Base-by-base conservation (phyloP, 2,113 vertebrate species). In the Hyaena hyaena region DNA sequence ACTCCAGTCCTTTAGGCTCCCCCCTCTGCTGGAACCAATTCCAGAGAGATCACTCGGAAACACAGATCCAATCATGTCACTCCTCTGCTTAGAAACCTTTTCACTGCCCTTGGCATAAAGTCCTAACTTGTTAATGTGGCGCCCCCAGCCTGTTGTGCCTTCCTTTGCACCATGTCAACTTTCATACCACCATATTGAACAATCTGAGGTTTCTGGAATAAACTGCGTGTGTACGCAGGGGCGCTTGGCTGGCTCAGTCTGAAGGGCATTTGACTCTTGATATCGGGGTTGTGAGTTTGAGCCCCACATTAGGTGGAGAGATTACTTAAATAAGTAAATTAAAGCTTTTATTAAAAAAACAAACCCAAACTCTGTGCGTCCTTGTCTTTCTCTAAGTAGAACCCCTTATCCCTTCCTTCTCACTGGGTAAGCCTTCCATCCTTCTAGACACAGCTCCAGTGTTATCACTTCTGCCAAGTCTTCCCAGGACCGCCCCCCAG, bases 201-300 rank as follows among this genome's bases (percentile, higher is more conserved):
- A 86, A 35, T 11, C 24, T 39, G 61, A 93, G n/a, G 35, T 74
- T 94, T 87, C 92, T 81, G 74, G 17, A 74, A 92, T 82, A 92
- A 96, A 95, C 76, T 63, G 14, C 1, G 35, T 58, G 10, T 80
- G 45, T 77, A 31, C 24, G 48, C 43, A 28, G 74, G 74, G 43
- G 45, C 0, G 1, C 43, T 26, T 17, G 74, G 73, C 7, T 16
- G 15, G 43, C 43, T 77, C 74, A 4, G 14, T 48, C 74, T 17
- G 28, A 31, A 45, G 43, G 48, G 45, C 15, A 15, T 10, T 15
- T 9, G 14, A 48, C 74, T 26, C 26, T 77, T 31, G 26, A 77
- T 77, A 43, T 48, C 15, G 74, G 14, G 26, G 74, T 77, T 15
- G 7, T 77, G 43, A 77, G 26, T 48, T 48, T 15, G 43, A 77